A percentile compares a stretch with the other conserved stretches of the same genome.
These are phyloP conservation scores for Chiroxiphia lanceolata DNA, from an alignment of 2,797 vertebrate genomes.

Conservation along the genomic window DNA sequence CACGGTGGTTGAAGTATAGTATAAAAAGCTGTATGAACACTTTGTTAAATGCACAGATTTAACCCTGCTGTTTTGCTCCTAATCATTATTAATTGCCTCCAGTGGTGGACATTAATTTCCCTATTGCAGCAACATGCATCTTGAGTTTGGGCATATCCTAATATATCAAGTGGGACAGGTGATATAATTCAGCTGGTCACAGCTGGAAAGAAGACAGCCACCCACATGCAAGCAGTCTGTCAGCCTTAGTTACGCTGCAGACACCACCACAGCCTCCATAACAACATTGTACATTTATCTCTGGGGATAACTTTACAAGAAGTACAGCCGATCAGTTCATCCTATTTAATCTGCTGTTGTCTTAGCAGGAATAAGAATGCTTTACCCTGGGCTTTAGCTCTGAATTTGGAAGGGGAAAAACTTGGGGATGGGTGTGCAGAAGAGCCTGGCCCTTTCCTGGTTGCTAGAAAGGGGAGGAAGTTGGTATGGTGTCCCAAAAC, in stretches of 20 bases:
- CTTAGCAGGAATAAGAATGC: slow-evolving; percentile 50
- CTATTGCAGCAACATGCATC: slow-evolving; percentile 82
- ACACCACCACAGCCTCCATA: slow-evolving; percentile 74
- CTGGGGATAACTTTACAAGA: slow-evolving; percentile 79
- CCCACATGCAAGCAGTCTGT: slow-evolving; percentile 85
- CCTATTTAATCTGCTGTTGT: slow-evolving; percentile 74
- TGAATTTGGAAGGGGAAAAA: neutral
- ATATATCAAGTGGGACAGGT: slow-evolving; percentile 85
- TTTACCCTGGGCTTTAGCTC: slow-evolving; percentile 26
- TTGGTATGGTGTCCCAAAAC: neutral
- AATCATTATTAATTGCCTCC: slow-evolving; percentile 86
- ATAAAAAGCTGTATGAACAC: slow-evolving; percentile 78
- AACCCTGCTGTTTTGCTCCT: slow-evolving; percentile 82
- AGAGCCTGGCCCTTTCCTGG: neutral
- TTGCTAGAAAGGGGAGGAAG: neutral
- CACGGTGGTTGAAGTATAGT: slow-evolving; percentile 62
- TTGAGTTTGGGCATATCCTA: slow-evolving; percentile 83
- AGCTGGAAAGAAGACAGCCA: slow-evolving; percentile 85
- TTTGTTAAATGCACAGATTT: slow-evolving; percentile 84
- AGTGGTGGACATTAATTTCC: slow-evolving; percentile 86
- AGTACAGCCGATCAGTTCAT: slow-evolving; percentile 69
- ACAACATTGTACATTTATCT: slow-evolving; percentile 75
- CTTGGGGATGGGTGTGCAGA: neutral
- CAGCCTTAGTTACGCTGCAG: slow-evolving; percentile 78
- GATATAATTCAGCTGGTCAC: slow-evolving; percentile 86